A percentile compares a stretch with the other conserved stretches of the same genome.
phyloP scores from a whole-genome alignment of 2,113 vertebrate species.

The Macquaria ambigua region DNA sequence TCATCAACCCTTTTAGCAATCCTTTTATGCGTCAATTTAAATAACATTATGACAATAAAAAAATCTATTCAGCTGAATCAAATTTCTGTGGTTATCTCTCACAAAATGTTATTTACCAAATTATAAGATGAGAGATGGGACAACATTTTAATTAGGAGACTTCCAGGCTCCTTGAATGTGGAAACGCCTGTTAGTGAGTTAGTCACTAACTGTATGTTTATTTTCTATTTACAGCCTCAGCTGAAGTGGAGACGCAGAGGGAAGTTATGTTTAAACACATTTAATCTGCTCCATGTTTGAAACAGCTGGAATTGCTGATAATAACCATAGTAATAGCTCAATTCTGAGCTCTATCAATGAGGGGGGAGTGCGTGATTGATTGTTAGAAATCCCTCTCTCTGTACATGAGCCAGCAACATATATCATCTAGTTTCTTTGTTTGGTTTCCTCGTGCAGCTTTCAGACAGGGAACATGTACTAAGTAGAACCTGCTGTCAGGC shows the following conservation, averaged over 20 bases:
- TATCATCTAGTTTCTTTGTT: constrained; percentile 33
- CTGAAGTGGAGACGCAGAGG: not conserved
- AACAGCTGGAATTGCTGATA: constrained; percentile 46
- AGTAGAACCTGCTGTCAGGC: constrained; percentile 35
- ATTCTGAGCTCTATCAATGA: not conserved
- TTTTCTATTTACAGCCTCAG: constrained; percentile 34
- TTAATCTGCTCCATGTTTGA: constrained; percentile 30
- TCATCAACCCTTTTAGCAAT: not conserved
- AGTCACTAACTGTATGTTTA: constrained; percentile 1
- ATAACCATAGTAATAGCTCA: constrained; percentile 29
- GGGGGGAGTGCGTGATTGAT: not conserved
- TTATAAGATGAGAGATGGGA: constrained; percentile 4
- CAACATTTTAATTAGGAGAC: constrained; percentile 19
- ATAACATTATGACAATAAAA: constrained; percentile 2
- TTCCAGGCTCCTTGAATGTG: constrained; percentile 8
- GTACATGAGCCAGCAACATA: not conserved
- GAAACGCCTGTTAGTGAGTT: constrained; percentile 17
- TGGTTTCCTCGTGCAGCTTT: constrained; percentile 15
- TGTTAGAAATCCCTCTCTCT: constrained; percentile 7
- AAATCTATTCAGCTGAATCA: not conserved
- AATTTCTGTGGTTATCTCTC: not conserved
- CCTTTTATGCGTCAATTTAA: constrained; percentile 3
- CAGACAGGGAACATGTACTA: constrained; percentile 14
- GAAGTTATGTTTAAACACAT: constrained; percentile 24
- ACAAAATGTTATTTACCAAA: not conserved